These are phyloP conservation scores for Cremastinae sp. DNA, from an alignment of 2,888 invertebrate genomes.

Conservation along the genomic window DNA sequence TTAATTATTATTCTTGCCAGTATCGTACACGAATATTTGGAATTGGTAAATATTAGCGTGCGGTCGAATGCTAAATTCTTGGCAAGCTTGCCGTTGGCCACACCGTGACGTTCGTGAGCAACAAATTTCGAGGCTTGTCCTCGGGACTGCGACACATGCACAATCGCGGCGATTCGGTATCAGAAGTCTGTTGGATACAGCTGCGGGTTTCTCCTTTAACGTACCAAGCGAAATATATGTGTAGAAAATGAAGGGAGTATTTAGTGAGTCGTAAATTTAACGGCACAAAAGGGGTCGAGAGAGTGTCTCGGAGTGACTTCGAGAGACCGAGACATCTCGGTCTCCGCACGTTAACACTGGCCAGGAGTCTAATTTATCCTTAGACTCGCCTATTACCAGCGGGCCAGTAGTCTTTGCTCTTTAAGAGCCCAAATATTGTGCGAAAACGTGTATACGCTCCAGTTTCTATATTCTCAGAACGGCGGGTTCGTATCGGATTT, in stretches of 20 bases:
- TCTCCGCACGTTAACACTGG: constrained; percentile 5
- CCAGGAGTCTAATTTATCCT: constrained; percentile 33
- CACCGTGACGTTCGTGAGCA: background rate
- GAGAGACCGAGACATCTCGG: constrained; percentile 22
- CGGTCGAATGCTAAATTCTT: background rate
- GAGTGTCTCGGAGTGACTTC: constrained; percentile 11
- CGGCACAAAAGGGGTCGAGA: constrained; percentile 11
- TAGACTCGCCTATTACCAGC: constrained; percentile 15
- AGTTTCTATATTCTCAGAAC: too few relatives aligned
- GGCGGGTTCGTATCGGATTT: too few relatives aligned
- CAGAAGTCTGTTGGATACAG: constrained; percentile 24
- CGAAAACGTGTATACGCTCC: too few relatives aligned
- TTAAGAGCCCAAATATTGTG: background rate
- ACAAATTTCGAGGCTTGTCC: constrained; percentile 5
- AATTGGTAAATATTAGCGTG: too few relatives aligned
- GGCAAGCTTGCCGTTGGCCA: background rate
- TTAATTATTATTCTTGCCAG: background rate
- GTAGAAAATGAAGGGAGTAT: too few relatives aligned
- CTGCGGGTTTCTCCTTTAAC: constrained; percentile 16
- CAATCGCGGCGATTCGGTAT: constrained; percentile 10
- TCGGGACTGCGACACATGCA: background rate
- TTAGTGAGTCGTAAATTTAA: constrained; percentile 41
- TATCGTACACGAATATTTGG: too few relatives aligned
- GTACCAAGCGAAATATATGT: background rate
- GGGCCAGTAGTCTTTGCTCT: constrained; percentile 29